Conservation (phyloP, 2,797 vertebrate genomes). For the Columba guinea region DNA sequence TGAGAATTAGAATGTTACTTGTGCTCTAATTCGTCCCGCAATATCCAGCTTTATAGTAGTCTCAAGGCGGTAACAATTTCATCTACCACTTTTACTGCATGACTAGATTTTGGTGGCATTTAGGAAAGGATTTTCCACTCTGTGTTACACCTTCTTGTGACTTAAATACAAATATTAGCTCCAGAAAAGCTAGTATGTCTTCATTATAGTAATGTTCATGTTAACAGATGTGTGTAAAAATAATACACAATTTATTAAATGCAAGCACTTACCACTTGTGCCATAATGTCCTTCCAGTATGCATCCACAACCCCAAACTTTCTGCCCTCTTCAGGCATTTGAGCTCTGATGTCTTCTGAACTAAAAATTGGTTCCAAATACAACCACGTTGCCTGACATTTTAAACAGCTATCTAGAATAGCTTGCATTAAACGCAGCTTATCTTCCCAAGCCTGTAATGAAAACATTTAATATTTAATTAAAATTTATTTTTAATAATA, state of each 20-base stretch:
- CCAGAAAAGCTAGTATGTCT: neutral
- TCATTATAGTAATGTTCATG: neutral
- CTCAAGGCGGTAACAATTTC: neutral
- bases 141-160: neutral
- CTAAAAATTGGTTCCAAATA: slow-evolving; percentile 96
- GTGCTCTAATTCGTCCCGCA: neutral
- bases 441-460: slow-evolving; percentile 87
- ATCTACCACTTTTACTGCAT: neutral
- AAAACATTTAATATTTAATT: slow-evolving; percentile 5
- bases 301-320: slow-evolving; percentile 86
- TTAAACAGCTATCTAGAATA: slow-evolving; percentile 88
- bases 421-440: slow-evolving; percentile 89
- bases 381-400: slow-evolving; percentile 90
- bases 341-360: slow-evolving; percentile 91
- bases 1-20: neutral
- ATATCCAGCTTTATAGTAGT: neutral
- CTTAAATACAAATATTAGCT: neutral
- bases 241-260: neutral
- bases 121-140: neutral
- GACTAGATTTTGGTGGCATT: neutral
- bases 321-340: slow-evolving; percentile 93
- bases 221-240: neutral
- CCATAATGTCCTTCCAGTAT: slow-evolving; percentile 88
- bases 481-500: neutral
- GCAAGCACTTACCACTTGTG: slow-evolving; percentile 80